Evolutionary conservation across 1,140 invertebrate genomes (phyloP).

Genomic region (Andrena cerasifolii): DNA sequence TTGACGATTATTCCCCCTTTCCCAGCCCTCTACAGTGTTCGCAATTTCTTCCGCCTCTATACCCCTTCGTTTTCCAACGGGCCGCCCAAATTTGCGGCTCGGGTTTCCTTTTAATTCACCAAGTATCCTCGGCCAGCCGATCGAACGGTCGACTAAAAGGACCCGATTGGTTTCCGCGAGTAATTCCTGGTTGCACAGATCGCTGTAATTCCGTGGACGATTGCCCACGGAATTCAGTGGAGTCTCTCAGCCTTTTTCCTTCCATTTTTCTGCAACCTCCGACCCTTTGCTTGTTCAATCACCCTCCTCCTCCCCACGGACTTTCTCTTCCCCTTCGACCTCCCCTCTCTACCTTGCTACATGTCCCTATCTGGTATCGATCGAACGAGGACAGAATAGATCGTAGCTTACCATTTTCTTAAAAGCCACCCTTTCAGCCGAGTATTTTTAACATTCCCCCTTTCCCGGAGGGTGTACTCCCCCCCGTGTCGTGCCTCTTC

Average conservation of each 20-base stretch:
- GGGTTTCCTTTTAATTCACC: conserved; percentile 6
- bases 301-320: not conserved
- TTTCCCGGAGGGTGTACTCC: no score
- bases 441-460: no score
- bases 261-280: conserved; percentile 13
- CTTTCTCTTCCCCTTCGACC: not conserved
- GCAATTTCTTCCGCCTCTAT: not conserved
- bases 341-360: not conserved
- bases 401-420: not conserved
- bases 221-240: conserved; percentile 13
- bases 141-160: conserved; percentile 10
- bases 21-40: not conserved
- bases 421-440: not conserved
- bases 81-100: not conserved
- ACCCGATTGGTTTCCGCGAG: conserved; percentile 31
- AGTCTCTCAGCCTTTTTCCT: not conserved
- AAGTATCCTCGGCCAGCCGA: not conserved
- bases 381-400: not conserved
- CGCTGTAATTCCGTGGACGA: conserved; percentile 37
- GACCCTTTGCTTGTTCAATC: no score
- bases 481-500: no score
- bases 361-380: conserved; percentile 1
- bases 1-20: no score
- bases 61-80: no score
- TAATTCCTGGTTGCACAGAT: conserved; percentile 40